Conservation (phyloP, 2,888 invertebrate species). For the Rutpela maculata region DNA sequence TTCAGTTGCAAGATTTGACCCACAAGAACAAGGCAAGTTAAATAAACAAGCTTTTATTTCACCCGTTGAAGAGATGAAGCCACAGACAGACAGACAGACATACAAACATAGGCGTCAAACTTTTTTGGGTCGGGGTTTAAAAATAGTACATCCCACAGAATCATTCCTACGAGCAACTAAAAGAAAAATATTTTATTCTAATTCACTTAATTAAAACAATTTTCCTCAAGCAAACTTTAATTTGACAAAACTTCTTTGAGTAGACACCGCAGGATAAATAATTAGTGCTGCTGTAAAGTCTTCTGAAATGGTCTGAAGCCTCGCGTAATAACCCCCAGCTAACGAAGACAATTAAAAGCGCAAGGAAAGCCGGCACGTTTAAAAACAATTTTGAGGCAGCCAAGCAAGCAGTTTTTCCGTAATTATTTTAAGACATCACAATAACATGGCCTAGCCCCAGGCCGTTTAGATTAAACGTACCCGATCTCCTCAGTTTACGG, state of each 20-base stretch:
- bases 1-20: too few species aligned
- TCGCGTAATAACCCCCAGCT: not conserved
- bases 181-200: not conserved
- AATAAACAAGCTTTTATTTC: too few species aligned
- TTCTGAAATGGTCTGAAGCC: not conserved
- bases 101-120: too few species aligned
- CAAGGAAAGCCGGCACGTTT: slow-evolving; percentile 5
- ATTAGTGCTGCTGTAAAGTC: slow-evolving; percentile 1
- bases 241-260: slow-evolving; percentile 4
- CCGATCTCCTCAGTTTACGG: not conserved
- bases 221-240: not conserved
- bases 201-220: not conserved
- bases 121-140: too few species aligned
- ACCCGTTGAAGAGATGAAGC: too few species aligned
- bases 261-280: slow-evolving; percentile 4
- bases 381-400: slow-evolving; percentile 7
- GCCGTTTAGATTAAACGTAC: not conserved
- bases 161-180: not conserved
- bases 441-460: not conserved
- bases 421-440: slow-evolving; percentile 4
- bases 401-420: slow-evolving; percentile 4
- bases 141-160: not conserved
- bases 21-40: too few species aligned
- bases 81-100: too few species aligned
- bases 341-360: slow-evolving; percentile 18